Evolutionary conservation across 1,140 invertebrate genomes (phyloP).

Genomic region (Panulirus ornatus): DNA sequence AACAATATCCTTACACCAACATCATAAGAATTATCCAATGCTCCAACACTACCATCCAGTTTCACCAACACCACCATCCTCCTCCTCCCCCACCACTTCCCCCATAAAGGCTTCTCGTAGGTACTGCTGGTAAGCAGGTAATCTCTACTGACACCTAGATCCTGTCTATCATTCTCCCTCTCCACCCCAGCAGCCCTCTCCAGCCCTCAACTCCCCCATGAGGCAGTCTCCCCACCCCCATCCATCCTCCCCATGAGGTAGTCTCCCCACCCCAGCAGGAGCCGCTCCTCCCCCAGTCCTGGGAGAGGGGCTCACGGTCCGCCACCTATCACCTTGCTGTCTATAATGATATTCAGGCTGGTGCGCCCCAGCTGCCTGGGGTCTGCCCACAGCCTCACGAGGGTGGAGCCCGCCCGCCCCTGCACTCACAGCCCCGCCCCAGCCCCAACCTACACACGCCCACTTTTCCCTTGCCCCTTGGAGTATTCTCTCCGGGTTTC

Average conservation of each 20-base stretch:
- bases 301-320: not conserved
- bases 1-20: no score
- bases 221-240: not conserved
- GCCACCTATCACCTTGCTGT: not conserved
- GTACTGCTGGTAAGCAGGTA: not conserved
- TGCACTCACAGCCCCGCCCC: not conserved
- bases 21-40: no score
- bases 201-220: not conserved
- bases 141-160: not conserved
- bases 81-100: not conserved
- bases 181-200: not conserved
- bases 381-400: no score
- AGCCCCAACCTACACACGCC: not conserved
- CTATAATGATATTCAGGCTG: no score
- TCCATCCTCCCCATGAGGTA: not conserved
- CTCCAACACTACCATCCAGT: not conserved
- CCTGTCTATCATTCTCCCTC: not conserved
- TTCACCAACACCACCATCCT: not conserved
- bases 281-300: not conserved
- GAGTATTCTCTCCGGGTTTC: no score
- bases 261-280: not conserved
- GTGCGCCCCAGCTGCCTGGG: no score
- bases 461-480: no score
- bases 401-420: not conserved
- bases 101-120: not conserved